phyloP scores from a whole-genome alignment of 2,888 invertebrate genomes.

The Clanis bilineata region DNA sequence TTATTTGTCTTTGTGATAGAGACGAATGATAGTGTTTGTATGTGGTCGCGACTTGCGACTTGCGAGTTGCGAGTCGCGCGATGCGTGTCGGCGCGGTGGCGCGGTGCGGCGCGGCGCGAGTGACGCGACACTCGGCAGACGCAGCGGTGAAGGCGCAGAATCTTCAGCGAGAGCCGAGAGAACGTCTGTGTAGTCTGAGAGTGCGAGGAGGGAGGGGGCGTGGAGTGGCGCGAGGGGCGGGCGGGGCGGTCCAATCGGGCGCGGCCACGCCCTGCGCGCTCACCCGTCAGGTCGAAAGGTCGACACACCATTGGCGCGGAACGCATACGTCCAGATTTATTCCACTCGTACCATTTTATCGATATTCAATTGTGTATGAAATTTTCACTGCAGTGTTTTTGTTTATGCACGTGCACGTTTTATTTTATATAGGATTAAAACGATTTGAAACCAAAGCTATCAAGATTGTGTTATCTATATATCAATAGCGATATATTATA shows the following conservation, averaged over 20 bases:
- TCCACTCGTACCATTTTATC: constrained; percentile 18
- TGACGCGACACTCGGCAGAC: no score
- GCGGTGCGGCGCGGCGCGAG: background rate
- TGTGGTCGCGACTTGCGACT: no score
- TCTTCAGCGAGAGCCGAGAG: constrained; percentile 42
- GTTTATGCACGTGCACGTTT: background rate
- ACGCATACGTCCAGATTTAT: constrained; percentile 37
- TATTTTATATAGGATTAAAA: background rate
- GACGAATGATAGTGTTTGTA: background rate
- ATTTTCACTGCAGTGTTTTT: constrained; percentile 1
- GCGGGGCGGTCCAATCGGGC: constrained; percentile 71
- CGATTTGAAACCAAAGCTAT: background rate
- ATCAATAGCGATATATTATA: no score
- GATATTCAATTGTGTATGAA: constrained; percentile 15
- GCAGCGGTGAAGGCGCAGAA: constrained; percentile 28
- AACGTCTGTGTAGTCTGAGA: constrained; percentile 36
- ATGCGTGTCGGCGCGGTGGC: background rate
- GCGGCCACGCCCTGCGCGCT: constrained; percentile 75
- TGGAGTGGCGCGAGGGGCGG: constrained; percentile 62
- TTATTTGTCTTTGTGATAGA: background rate
- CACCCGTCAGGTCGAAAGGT: constrained; percentile 72
- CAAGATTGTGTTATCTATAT: background rate
- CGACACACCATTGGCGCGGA: constrained; percentile 64
- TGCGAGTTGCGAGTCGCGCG: background rate
- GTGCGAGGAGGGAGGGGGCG: constrained; percentile 55